A percentile compares a stretch with the other conserved stretches of the same genome.
Evolutionary conservation across 2,797 vertebrate species (phyloP).

Genomic region (Paratrypauchen microcephalus): DNA sequence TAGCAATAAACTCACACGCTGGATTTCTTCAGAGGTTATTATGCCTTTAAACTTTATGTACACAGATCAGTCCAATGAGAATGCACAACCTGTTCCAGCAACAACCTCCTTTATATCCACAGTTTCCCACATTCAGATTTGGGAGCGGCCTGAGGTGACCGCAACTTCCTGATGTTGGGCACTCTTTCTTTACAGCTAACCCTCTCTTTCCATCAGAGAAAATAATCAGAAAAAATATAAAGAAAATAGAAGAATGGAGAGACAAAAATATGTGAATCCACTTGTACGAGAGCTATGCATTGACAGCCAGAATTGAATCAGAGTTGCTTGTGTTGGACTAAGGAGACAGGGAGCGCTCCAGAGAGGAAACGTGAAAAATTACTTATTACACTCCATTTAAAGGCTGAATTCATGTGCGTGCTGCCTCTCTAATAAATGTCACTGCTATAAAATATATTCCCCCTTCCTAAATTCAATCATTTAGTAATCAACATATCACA

Average conservation of each 20-base stretch:
- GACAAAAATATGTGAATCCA: conserved; percentile 12
- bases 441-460: conserved; percentile 46
- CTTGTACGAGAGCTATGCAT: conserved; percentile 25
- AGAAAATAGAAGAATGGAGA: conserved; percentile 13
- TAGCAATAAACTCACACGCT: conserved; percentile 34
- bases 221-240: conserved; percentile 12
- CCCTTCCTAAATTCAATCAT: conserved; percentile 39
- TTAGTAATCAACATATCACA: conserved; percentile 49
- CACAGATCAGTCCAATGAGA: conserved; percentile 18
- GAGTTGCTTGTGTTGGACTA: conserved; percentile 69
- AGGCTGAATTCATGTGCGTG: conserved; percentile 39
- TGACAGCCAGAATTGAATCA: conserved; percentile 57
- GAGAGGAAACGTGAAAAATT: conserved; percentile 69
- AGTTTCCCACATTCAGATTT: conserved; percentile 39
- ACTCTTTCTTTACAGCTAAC: conserved; percentile 13
- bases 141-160: conserved; percentile 12
- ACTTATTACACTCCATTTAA: conserved; percentile 59
- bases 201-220: conserved; percentile 9
- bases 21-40: conserved; percentile 26
- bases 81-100: conserved; percentile 20
- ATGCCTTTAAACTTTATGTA: conserved; percentile 37
- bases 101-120: conserved; percentile 35
- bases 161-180: conserved; percentile 32
- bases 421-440: conserved; percentile 36
- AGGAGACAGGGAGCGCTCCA: conserved; percentile 47